Percentiles rank a stretch among this genome's conserved stretches.
Conservation (phyloP, 2,797 vertebrate genomes). For the Chanos chanos region DNA sequence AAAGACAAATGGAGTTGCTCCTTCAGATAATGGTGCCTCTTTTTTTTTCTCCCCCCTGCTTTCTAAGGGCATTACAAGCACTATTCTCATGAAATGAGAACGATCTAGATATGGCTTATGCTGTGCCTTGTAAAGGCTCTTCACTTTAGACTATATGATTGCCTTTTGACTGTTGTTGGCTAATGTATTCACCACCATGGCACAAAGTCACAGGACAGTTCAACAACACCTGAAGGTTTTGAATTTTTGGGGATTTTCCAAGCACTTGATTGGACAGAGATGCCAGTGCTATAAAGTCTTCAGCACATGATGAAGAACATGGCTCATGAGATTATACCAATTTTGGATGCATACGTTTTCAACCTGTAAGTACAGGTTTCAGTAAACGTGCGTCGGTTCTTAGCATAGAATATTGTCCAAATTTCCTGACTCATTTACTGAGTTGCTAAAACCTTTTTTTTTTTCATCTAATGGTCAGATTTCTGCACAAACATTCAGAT, state of each 20-base stretch:
- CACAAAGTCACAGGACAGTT: slow-evolving; percentile 68
- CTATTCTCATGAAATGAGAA: neutral
- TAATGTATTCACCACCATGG: slow-evolving; percentile 69
- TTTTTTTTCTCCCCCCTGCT: neutral
- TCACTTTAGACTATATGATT: slow-evolving; percentile 45
- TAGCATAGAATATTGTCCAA: no score
- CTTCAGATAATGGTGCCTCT: no score
- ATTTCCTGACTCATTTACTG: no score
- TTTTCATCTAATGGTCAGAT: neutral
- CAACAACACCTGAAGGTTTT: slow-evolving; percentile 72
- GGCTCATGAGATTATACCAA: no score
- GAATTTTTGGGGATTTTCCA: no score
- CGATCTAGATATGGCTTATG: neutral
- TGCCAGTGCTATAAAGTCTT: no score
- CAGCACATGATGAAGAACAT: no score
- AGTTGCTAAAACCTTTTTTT: neutral
- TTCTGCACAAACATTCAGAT: slow-evolving; percentile 63
- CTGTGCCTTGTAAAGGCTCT: slow-evolving; percentile 5
- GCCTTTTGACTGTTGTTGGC: slow-evolving; percentile 76
- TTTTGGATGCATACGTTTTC: no score
- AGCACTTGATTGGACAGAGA: no score
- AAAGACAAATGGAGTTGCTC: neutral
- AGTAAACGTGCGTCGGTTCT: no score
- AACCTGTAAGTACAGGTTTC: no score
- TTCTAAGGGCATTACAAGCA: neutral